phyloP scores from a whole-genome alignment of 2,113 vertebrate species.

The Equus przewalskii region DNA sequence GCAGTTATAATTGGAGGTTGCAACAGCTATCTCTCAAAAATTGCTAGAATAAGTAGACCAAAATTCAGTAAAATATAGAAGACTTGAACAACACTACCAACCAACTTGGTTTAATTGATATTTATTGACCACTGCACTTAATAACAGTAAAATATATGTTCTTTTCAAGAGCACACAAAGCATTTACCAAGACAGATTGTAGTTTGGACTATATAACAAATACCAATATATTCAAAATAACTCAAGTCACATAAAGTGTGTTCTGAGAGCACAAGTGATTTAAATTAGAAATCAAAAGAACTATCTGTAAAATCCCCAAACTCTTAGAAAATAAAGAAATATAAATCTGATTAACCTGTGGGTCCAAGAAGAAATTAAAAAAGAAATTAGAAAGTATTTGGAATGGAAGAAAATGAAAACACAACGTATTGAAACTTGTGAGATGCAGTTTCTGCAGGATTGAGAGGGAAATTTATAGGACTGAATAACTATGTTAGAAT shows the following conservation, averaged over 20 bases:
- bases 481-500: neutral
- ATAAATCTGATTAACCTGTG: neutral
- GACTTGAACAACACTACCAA: neutral
- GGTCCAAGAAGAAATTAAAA: neutral
- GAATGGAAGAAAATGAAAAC: neutral
- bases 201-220: neutral
- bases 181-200: neutral
- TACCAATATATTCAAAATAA: neutral
- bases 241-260: neutral
- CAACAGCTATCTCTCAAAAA: neutral
- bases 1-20: neutral
- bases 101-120: neutral
- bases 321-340: neutral
- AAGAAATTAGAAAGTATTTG: neutral
- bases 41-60: neutral
- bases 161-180: neutral
- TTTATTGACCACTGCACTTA: too few species aligned
- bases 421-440: neutral
- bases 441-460: neutral
- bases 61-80: neutral
- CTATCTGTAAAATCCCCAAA: neutral
- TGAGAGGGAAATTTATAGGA: neutral
- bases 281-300: neutral
- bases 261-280: neutral
- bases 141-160: too few species aligned